A percentile compares a stretch with the other conserved stretches of the same genome.
Evolutionary conservation across 2,797 vertebrate genomes (phyloP).

Genomic region (Schizopygopsis pylzovi): DNA sequence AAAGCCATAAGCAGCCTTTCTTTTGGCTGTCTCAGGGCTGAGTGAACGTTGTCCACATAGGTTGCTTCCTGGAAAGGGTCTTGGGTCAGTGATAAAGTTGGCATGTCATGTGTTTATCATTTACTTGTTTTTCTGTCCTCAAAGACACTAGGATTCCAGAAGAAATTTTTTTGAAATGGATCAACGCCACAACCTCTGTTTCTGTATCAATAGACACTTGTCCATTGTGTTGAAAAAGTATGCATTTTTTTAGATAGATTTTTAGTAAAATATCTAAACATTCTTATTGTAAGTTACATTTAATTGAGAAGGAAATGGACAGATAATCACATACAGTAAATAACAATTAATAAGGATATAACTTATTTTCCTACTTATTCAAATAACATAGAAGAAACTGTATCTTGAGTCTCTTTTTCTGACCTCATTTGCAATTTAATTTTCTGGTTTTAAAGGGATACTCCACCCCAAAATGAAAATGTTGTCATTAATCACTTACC

Average conservation of each 20-base stretch:
- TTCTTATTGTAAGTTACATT: not conserved
- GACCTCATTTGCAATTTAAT: no score
- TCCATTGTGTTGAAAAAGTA: not conserved
- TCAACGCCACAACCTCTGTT: not conserved
- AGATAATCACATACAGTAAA: not conserved
- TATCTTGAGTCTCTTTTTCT: no score
- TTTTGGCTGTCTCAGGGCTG: conserved; percentile 62
- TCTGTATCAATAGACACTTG: not conserved
- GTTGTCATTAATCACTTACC: no score
- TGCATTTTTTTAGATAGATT: not conserved
- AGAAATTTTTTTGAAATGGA: not conserved
- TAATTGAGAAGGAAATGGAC: not conserved
- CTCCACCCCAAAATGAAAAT: no score
- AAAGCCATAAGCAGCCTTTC: conserved; percentile 64
- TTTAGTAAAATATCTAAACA: not conserved
- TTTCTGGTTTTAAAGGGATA: no score
- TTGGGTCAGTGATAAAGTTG: conserved; percentile 67
- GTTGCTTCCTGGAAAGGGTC: conserved; percentile 69
- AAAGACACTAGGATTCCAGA: conserved; percentile 10
- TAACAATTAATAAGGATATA: not conserved
- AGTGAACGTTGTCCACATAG: conserved; percentile 64
- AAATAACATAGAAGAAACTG: no score
- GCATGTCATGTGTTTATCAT: conserved; percentile 66
- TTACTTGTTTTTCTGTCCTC: conserved; percentile 33
- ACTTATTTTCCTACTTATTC: no score